Evolutionary conservation across 35 echinoderm and acorn worm species (phyloP), one percentile per base, ranked within the genome.

Genomic region (Ptychodera flava): DNA sequence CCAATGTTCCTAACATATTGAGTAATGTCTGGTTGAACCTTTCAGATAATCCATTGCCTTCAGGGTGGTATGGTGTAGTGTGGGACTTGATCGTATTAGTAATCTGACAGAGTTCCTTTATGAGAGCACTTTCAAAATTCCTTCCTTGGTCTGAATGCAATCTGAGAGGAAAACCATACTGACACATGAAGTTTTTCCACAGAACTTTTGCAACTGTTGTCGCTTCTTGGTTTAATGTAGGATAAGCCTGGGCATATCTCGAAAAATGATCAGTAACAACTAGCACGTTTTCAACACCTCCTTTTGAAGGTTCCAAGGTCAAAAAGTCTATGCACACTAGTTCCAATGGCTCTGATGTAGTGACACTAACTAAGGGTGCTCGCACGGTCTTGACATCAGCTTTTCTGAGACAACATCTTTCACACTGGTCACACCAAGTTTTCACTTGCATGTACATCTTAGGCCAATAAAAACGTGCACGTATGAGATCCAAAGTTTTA

Each of bases 61-160:
- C 79, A 15, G 91, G 91, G 31, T 88, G 91, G 37, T 92, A 92
- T 6, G 91, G 80, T 16, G 91, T 92, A 28, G 91, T 88, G 0
- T 36, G 36, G 31, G 87, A 33, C 33, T 93, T 93, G 0, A 31
- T 75, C 14, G 82, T 86, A 32, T 75, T 53, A 78, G 38, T 85
- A 30, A 85, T 35, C 0, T 16, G 15, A 80, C 86, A 92, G 0
- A 89, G 78, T 0, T 52, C 31, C 30, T 79, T 6, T 29, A 92
- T 85, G 0, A 92, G 29, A 37, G 30, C 33, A 31, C 37, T 35
- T n/a, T 93, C 91, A 86, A 93, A 93, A 12, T 94, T 83, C 27
- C 89, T 76, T 32, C 85, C 89, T 82, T 94, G 93, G 78, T 94
- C 93, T 2, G 89, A 88, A 33, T 94, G 93, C 22, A 94, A 38